Conservation (phyloP, 2,113 vertebrate species). For the Paramormyrops kingsleyae region DNA sequence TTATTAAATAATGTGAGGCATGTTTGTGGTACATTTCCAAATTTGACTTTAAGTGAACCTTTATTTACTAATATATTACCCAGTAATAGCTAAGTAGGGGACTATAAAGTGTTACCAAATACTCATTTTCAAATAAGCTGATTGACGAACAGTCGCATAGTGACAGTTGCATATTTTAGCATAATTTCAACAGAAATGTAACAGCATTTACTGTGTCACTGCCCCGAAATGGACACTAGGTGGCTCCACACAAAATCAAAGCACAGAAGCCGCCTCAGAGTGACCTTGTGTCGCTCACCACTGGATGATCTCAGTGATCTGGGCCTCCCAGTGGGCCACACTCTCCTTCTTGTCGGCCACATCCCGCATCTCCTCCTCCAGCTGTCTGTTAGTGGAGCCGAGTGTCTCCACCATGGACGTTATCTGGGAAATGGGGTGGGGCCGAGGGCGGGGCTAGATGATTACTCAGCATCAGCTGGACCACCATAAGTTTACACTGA, state of each 20-base stretch:
- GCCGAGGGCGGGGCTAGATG: not conserved
- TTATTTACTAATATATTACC: not conserved
- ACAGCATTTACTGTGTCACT: not conserved
- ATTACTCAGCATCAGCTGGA: not conserved
- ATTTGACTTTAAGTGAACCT: not conserved
- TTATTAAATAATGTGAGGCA: not conserved
- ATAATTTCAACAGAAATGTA: not conserved
- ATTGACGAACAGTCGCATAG: not conserved
- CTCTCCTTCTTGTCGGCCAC: constrained; percentile 95
- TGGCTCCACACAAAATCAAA: not conserved
- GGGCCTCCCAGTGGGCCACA: constrained; percentile 95
- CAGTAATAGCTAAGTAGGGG: not conserved
- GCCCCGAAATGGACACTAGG: not conserved
- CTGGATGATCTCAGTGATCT: constrained; percentile 98
- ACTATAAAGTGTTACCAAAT: not conserved
- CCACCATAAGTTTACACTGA: not conserved
- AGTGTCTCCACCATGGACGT: constrained; percentile 74
- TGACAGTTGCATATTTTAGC: not conserved
- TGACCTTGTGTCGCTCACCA: constrained; percentile 68
- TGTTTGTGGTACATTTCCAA: not conserved
- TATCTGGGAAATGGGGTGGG: constrained; percentile 56
- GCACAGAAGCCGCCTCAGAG: not conserved
- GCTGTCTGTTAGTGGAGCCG: constrained; percentile 71
- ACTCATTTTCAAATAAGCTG: not conserved
- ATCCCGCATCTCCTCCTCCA: constrained; percentile 91